phyloP scores from a whole-genome alignment of 2,797 vertebrate species.

The Oreonectes daqikongensis region DNA sequence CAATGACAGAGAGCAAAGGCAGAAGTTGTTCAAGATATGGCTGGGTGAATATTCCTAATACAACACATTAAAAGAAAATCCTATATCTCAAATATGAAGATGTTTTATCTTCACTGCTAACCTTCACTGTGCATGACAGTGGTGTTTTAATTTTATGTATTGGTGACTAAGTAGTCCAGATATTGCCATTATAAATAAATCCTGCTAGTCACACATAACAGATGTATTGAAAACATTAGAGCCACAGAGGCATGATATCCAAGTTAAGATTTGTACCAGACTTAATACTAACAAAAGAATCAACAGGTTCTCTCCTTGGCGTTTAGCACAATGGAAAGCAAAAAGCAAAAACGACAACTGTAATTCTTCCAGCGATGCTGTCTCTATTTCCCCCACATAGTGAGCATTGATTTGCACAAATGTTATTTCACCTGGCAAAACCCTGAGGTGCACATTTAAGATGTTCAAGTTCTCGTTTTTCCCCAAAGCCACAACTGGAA shows the following conservation, averaged over 20 bases:
- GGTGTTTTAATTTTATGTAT: slow-evolving; percentile 4
- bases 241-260: slow-evolving; percentile 22
- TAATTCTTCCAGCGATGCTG: slow-evolving; percentile 48
- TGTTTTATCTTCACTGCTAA: too few relatives aligned
- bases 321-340: slow-evolving; percentile 34
- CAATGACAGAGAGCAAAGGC: slow-evolving; percentile 7
- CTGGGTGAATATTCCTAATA: too few relatives aligned
- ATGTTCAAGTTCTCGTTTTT: slow-evolving; percentile 39
- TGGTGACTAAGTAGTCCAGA: slow-evolving; percentile 18
- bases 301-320: slow-evolving; percentile 39
- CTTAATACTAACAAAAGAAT: background rate
- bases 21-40: background rate
- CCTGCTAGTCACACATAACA: too few relatives aligned
- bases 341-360: slow-evolving; percentile 46
- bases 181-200: slow-evolving; percentile 34
- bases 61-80: too few relatives aligned
- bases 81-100: too few relatives aligned
- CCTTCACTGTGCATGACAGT: too few relatives aligned
- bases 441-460: slow-evolving; percentile 69
- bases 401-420: slow-evolving; percentile 43
- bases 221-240: too few relatives aligned
- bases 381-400: slow-evolving; percentile 9
- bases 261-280: background rate
- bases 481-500: slow-evolving; percentile 21
- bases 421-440: slow-evolving; percentile 57